Evolutionary conservation across 1,140 invertebrate species (phyloP), one percentile per base, ranked within the genome.

Genomic region (Luehdorfia chinensis): DNA sequence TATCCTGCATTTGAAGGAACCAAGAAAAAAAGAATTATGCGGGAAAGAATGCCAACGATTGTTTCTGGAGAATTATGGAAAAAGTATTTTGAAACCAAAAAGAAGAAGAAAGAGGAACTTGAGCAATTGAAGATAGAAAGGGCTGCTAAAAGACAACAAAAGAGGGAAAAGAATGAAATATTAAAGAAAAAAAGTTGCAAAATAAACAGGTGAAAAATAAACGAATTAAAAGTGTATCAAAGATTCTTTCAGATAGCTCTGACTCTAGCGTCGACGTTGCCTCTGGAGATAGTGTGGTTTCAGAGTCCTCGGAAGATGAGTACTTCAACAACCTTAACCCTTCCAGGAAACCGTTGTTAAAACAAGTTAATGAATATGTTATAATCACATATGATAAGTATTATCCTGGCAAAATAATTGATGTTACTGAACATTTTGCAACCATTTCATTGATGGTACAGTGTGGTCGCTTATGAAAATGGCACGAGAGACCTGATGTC

Each of bases 221-320:
- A 47, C 46, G 31, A 25, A 47, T 27, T 47, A 47, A 34, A 25
- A 21, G n/a, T n/a, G n/a, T n/a, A n/a, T n/a, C n/a, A n/a, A n/a
- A n/a, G n/a, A n/a, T n/a, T n/a, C n/a, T n/a, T n/a, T n/a, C 1
- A 44, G 39, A 44, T 41, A 23, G 5, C 21, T 23, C 21, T 41
- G 37, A 41, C 37, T 41, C 37, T 15, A 23, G 36, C 12, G 18
- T 21, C 8, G 36, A 41, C 19, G 36, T 47, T 47, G 33, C 30
- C 19, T 47, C 32, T 49, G 25, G 27, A 49, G 47, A 49, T 39
- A 49, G 34, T 32, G 36, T 19, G 16, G 34, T 49, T 49, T 49
- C 34, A 39, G 47, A 49, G 28, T 49, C 47, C 4, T 49, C 34
- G 34, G 47, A 19, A 49, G 47, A 49, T 49, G 34, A 49, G 27